These are phyloP conservation scores for Drymodes brunneopygia DNA, from an alignment of 2,113 vertebrate genomes.

Conservation along the genomic window DNA sequence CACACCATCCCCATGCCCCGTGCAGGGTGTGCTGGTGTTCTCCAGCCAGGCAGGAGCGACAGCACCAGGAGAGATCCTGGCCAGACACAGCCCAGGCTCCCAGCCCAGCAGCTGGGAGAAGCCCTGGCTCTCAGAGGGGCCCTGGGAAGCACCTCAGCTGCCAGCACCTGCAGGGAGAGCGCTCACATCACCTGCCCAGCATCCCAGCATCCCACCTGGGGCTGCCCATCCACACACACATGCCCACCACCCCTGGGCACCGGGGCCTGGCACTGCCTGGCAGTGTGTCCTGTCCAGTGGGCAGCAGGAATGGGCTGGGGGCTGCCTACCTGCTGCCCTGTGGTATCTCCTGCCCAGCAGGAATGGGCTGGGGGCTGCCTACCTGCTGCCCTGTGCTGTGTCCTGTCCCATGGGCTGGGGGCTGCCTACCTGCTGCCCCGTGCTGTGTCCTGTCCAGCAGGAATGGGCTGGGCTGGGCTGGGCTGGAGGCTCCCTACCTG, in stretches of 20 bases:
- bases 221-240: background rate
- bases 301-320: background rate
- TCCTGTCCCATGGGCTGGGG: background rate
- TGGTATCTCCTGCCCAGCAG: too few species aligned
- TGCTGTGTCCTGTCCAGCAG: background rate
- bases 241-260: background rate
- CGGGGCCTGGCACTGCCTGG: fast-evolving
- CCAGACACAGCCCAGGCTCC: background rate
- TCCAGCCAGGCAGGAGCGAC: background rate
- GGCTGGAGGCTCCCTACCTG: slow-evolving; percentile 53
- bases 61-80: background rate
- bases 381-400: too few species aligned
- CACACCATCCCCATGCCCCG: too few species aligned
- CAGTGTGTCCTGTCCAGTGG: background rate
- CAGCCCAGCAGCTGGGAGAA: background rate
- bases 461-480: background rate
- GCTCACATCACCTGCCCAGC: background rate
- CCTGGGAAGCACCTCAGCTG: background rate
- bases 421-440: slow-evolving; percentile 69
- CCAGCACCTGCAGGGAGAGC: background rate
- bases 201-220: background rate
- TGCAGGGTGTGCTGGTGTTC: fast-evolving
- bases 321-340: slow-evolving; percentile 48
- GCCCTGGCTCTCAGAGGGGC: background rate
- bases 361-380: background rate